Base-by-base conservation (phyloP, 1,140 invertebrate species). In the Ephestia elutella region DNA sequence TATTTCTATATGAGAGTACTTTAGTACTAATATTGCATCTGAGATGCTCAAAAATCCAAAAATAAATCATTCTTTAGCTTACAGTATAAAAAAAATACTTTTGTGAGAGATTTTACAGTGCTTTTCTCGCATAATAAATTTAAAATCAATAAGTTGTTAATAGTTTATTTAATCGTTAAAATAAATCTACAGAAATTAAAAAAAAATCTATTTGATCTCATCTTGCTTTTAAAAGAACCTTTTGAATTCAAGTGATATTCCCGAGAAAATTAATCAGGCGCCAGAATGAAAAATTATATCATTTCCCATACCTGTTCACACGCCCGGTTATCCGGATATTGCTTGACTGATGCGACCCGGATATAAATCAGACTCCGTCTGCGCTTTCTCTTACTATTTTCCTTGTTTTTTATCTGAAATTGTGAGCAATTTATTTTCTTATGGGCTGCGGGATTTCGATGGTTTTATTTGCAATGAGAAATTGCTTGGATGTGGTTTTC, bases 311-410 rank as follows among this genome's bases (percentile, higher is more conserved):
- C 62, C 57, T 65, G 63, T 28, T 63, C 59, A 57, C 49, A 48
- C 59, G 56, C 35, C 59, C 48, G 64, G 49, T 48, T 62, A 58
- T 54, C 65, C 75, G 72, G 72, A 75, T 75, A 74, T 77, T 65
- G 60, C 72, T 63, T 59, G 69, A 64, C 67, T 75, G 70, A 72
- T 71, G 66, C 59, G 62, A 70, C 56, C 70, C 70, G 75, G 75
- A 71, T 71, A 73, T 78, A 68, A 75, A 75, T 71, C 75, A 73
- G 65, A 68, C 63, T 64, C 54, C 32, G 48, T 55, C 49, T 56
- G 32, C 56, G 48, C 53, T 62, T 59, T 54, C 30, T 62, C 50
- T 32, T 54, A 58, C 63, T 65, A 61, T 72, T 66, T 70, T 62
- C 64, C 58, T 63, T 66, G 54, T 58, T 65, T 66, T 63, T 59